Percentiles rank a stretch among this genome's conserved stretches.
These are phyloP conservation scores for Cryptotermes secundus DNA, from an alignment of 1,140 invertebrate genomes.

Conservation along the genomic window DNA sequence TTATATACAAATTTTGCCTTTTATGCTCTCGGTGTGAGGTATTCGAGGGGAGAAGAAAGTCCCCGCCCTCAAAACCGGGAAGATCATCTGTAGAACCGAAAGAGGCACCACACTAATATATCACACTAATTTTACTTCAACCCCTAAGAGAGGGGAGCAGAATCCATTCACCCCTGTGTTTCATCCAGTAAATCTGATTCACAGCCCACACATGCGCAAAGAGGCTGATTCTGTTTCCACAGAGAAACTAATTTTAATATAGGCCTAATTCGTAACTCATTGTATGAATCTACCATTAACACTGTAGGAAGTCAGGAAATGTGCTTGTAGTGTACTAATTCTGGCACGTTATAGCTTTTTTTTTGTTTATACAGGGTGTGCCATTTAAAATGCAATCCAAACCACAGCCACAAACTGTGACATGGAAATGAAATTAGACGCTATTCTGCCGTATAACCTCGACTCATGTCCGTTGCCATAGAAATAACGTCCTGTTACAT, in stretches of 20 bases:
- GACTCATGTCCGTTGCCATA: no score
- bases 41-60: background rate
- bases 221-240: background rate
- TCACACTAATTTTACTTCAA: conserved; percentile 11
- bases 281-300: background rate
- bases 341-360: no score
- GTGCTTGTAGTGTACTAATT: no score
- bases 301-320: no score
- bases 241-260: background rate
- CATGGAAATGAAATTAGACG: no score
- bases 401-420: no score
- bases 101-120: background rate
- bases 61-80: background rate
- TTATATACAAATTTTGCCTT: background rate
- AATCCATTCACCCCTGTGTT: background rate
- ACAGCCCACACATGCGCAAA: background rate
- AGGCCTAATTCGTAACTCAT: background rate
- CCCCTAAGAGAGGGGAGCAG: conserved; percentile 6
- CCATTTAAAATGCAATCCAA: no score
- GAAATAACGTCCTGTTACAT: no score
- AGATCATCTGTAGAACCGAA: conserved; percentile 3
- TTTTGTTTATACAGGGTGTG: no score
- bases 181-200: background rate
- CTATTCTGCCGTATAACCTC: no score
- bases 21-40: background rate